phyloP scores from a whole-genome alignment of 2,113 vertebrate genomes.

The Polypterus senegalus region DNA sequence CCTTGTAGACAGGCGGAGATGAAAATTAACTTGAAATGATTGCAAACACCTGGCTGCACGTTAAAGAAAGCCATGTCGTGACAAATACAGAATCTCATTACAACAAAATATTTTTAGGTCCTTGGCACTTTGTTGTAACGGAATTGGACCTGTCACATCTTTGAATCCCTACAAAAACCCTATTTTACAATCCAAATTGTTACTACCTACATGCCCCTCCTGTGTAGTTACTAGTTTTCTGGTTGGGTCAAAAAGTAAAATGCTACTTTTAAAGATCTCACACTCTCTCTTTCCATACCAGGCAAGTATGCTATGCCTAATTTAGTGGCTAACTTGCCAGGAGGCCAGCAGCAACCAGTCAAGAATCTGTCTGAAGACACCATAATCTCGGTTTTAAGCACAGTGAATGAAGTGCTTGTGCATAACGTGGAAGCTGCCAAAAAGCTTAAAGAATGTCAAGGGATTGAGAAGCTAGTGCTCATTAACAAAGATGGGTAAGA shows the following conservation, averaged over 20 bases:
- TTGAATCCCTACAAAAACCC: no score
- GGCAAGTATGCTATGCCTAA: conserved; percentile 78
- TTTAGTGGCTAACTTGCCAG: conserved; percentile 75
- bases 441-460: conserved; percentile 72
- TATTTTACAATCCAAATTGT: neutral
- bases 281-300: conserved; percentile 20
- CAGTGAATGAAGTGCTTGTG: conserved; percentile 76
- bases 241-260: no score
- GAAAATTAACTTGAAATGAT: no score
- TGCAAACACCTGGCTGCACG: no score
- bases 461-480: conserved; percentile 83
- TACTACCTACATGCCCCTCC: neutral
- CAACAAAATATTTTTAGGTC: no score
- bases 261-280: no score
- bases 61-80: no score
- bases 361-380: conserved; percentile 73
- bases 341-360: conserved; percentile 67
- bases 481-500: conserved; percentile 82
- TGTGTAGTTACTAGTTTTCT: no score
- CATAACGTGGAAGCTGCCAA: conserved; percentile 82
- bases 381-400: conserved; percentile 76
- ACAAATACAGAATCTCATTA: no score
- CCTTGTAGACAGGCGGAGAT: no score
- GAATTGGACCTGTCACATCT: no score
- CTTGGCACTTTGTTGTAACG: no score